Conservation (phyloP, 2,797 vertebrate genomes). For the Macroramphosus scolopax region DNA sequence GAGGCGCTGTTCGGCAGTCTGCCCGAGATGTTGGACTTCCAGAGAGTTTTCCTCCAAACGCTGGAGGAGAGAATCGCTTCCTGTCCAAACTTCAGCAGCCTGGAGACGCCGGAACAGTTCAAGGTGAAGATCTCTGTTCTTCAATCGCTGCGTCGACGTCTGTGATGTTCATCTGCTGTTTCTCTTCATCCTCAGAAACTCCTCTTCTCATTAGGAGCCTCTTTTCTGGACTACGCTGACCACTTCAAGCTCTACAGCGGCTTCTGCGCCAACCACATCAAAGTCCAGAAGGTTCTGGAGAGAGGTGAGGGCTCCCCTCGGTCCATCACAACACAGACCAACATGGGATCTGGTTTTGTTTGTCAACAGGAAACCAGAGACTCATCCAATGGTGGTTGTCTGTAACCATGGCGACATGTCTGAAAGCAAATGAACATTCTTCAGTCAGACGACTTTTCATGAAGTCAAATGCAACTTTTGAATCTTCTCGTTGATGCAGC, state of each 20-base stretch:
- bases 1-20: constrained; percentile 92
- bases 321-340: too few species aligned
- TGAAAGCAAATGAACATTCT: not conserved
- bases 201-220: constrained; percentile 91
- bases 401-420: not conserved
- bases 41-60: constrained; percentile 92
- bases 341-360: too few species aligned
- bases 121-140: constrained; percentile 68
- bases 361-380: too few species aligned
- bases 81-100: constrained; percentile 81
- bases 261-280: constrained; percentile 95
- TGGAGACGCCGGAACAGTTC: constrained; percentile 88
- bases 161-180: not conserved
- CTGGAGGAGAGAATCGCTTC: constrained; percentile 87
- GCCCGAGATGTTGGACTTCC: constrained; percentile 93
- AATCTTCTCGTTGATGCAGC: constrained; percentile 65
- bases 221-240: constrained; percentile 95
- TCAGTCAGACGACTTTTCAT: too few species aligned
- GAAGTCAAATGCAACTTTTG: not conserved
- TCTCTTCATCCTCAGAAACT: constrained; percentile 76
- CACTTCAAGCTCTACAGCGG: constrained; percentile 98
- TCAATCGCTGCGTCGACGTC: not conserved
- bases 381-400: too few species aligned
- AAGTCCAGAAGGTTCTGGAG: constrained; percentile 95
- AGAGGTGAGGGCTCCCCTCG: too few species aligned